Percentiles rank a stretch among this genome's conserved stretches.
These are phyloP conservation scores for Tetramorium simillimum DNA, from an alignment of 1,140 invertebrate species.

Conservation along the genomic window DNA sequence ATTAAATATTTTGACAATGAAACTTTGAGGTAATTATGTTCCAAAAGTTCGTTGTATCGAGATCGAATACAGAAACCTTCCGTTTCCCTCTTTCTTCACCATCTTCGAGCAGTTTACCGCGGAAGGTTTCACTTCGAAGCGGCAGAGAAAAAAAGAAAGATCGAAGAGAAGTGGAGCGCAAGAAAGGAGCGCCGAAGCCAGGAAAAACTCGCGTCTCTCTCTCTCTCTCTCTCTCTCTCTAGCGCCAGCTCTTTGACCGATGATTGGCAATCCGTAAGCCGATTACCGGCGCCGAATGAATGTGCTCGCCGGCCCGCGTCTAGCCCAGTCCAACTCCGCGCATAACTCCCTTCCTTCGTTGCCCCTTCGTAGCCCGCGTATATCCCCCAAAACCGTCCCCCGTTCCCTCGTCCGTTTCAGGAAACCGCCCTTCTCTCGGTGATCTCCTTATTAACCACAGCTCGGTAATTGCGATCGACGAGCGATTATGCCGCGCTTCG, in stretches of 20 bases:
- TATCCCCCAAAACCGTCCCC: conserved; percentile 37
- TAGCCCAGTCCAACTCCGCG: conserved; percentile 70
- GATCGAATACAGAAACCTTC: conserved; percentile 42
- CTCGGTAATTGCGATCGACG: conserved; percentile 76
- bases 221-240: conserved; percentile 41
- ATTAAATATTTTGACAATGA: conserved; percentile 40
- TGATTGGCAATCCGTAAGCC: conserved; percentile 80
- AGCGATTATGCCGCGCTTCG: conserved; percentile 74
- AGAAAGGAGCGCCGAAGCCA: conserved; percentile 47
- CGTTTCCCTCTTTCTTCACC: conserved; percentile 8
- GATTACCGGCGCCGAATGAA: conserved; percentile 76
- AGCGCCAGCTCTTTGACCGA: conserved; percentile 73
- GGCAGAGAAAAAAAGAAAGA: conserved; percentile 59
- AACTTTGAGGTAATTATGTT: conserved; percentile 29
- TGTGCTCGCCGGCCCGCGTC: conserved; percentile 71
- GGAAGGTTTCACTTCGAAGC: conserved; percentile 28
- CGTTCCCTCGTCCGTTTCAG: conserved; percentile 43
- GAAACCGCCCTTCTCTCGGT: conserved; percentile 72
- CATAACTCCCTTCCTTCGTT: conserved; percentile 49
- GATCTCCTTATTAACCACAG: conserved; percentile 77
- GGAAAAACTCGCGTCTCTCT: conserved; percentile 59
- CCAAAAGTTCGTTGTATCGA: conserved; percentile 8
- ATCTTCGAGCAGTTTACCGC: conserved; percentile 42
- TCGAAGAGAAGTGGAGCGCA: conserved; percentile 30
- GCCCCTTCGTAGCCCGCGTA: conserved; percentile 23